phyloP scores from a whole-genome alignment of 2,888 invertebrate genomes.

The Trissolcus japonicus region DNA sequence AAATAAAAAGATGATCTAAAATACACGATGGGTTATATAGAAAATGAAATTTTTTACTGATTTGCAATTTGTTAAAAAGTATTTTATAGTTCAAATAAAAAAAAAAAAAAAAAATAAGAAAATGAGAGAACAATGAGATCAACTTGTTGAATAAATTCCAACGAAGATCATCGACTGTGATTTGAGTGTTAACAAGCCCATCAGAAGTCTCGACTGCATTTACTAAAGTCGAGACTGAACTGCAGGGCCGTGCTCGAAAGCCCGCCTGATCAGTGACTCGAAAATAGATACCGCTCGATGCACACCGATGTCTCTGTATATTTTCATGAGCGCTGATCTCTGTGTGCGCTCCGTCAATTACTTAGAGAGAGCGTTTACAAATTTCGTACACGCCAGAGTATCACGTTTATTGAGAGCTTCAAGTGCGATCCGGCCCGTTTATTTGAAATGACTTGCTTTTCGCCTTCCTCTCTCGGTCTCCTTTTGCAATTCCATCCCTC shows the following conservation, averaged over 20 bases:
- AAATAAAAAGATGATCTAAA: no score
- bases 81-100: no score
- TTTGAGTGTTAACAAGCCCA: conserved; percentile 10
- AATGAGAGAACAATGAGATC: no score
- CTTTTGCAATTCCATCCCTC: no score
- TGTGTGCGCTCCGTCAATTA: conserved; percentile 43
- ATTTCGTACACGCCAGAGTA: conserved; percentile 26
- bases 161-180: conserved; percentile 6
- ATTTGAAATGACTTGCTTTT: conserved; percentile 29
- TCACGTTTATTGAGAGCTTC: conserved; percentile 34
- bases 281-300: conserved; percentile 53
- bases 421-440: conserved; percentile 25
- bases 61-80: no score
- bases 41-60: no score
- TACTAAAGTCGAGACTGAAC: conserved; percentile 34
- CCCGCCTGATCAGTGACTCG: conserved; percentile 42
- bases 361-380: conserved; percentile 39
- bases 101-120: no score
- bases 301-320: conserved; percentile 42
- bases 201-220: conserved; percentile 19
- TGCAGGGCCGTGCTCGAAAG: conserved; percentile 37
- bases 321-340: conserved; percentile 45
- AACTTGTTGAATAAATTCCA: no score
- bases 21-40: no score
- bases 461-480: neutral